Conservation (phyloP, 2,888 invertebrate genomes). For the Sacculina carcini region DNA sequence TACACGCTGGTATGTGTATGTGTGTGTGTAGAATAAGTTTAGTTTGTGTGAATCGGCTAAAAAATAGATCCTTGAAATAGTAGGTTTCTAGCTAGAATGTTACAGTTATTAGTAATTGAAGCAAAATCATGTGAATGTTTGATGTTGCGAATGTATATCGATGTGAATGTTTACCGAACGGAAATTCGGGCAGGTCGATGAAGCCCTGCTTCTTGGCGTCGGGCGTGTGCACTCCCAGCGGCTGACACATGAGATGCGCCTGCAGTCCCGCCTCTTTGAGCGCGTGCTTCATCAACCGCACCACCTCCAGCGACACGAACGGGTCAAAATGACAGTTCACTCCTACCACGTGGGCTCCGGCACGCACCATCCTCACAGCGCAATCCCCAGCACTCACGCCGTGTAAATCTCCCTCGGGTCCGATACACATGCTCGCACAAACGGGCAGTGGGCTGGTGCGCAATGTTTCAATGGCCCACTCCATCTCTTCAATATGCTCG, state of each 20-base stretch:
- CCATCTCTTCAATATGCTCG: slow-evolving; percentile 21
- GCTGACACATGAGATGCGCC: slow-evolving; percentile 19
- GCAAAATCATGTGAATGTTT: no score
- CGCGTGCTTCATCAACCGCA: slow-evolving; percentile 19
- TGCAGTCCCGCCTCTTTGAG: slow-evolving; percentile 17
- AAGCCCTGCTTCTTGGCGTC: slow-evolving; percentile 21
- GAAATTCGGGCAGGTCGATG: slow-evolving; percentile 22
- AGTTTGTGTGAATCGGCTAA: no score
- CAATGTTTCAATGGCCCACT: slow-evolving; percentile 21
- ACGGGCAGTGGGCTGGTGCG: slow-evolving; percentile 18
- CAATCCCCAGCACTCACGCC: slow-evolving; percentile 19
- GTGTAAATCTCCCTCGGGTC: slow-evolving; percentile 21
- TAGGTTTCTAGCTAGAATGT: no score
- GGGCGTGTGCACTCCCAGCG: slow-evolving; percentile 19
- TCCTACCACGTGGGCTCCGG: slow-evolving; percentile 19
- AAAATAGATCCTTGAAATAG: no score
- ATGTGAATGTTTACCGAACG: slow-evolving; percentile 19
- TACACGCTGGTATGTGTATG: neutral
- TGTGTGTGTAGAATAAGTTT: neutral
- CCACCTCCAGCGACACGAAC: slow-evolving; percentile 16
- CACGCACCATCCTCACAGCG: slow-evolving; percentile 20
- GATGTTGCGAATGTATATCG: no score
- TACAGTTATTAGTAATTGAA: no score
- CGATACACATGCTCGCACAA: slow-evolving; percentile 22
- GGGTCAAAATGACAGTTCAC: slow-evolving; percentile 22